A percentile compares a stretch with the other conserved stretches of the same genome.
These are phyloP conservation scores for Corythaixoides concolor DNA, from an alignment of 2,113 vertebrate genomes.

Conservation along the genomic window DNA sequence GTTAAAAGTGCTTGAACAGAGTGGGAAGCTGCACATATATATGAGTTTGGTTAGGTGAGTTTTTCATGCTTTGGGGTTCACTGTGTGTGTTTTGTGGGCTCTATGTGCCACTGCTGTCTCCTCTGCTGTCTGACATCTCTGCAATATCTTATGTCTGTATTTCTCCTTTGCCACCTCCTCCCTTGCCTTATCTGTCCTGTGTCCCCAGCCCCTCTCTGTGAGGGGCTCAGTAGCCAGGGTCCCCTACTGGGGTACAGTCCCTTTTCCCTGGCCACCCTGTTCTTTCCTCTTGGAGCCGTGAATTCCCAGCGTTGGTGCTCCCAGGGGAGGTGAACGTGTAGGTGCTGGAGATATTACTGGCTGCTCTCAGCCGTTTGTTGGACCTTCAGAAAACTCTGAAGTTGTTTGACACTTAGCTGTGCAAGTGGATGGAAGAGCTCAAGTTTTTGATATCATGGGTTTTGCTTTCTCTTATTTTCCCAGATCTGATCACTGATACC, in stretches of 20 bases:
- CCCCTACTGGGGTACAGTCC: too few species aligned
- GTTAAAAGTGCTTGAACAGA: neutral
- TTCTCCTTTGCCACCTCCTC: neutral
- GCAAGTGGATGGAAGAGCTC: neutral
- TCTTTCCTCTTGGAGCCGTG: neutral
- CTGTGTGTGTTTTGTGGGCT: neutral
- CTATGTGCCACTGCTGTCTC: neutral
- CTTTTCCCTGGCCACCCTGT: neutral
- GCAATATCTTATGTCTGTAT: neutral
- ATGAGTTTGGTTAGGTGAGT: neutral
- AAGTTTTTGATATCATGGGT: neutral
- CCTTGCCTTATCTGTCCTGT: too few species aligned
- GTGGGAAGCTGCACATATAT: neutral
- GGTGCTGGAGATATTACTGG: neutral
- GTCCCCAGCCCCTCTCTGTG: accelerated
- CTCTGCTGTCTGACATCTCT: neutral
- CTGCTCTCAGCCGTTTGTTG: neutral
- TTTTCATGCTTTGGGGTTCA: neutral
- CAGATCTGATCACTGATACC: neutral
- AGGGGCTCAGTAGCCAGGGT: neutral
- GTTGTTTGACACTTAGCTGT: neutral
- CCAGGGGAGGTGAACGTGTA: accelerated
- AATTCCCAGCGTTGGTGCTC: neutral
- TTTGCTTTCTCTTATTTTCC: neutral
- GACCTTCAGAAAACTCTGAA: neutral